phyloP scores from a whole-genome alignment of 1,140 invertebrate genomes.

The Eufriesea mexicana region DNA sequence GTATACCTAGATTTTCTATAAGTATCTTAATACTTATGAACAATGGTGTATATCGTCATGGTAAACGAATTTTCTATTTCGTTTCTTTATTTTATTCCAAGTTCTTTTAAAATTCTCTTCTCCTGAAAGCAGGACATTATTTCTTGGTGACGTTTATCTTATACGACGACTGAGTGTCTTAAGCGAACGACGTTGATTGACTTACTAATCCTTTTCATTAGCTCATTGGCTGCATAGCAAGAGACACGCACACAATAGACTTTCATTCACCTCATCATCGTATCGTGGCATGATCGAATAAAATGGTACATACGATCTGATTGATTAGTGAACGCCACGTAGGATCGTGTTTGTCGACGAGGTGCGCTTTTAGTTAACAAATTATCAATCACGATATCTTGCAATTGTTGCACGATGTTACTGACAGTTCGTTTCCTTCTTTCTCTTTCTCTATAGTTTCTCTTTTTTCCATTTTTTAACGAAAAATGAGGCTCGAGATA shows the following conservation, averaged over 20 bases:
- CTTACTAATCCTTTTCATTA: slow-evolving; percentile 6
- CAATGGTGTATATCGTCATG: background rate
- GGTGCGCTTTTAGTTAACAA: background rate
- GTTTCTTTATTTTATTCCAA: background rate
- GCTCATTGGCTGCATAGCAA: slow-evolving; percentile 38
- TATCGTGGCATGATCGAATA: slow-evolving; percentile 34
- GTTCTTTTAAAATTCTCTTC: background rate
- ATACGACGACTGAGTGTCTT: slow-evolving; percentile 14
- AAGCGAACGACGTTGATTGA: slow-evolving; percentile 11
- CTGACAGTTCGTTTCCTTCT: background rate
- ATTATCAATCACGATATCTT: background rate
- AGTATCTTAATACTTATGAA: background rate
- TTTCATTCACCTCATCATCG: slow-evolving; percentile 26
- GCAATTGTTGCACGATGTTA: background rate
- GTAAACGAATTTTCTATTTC: background rate
- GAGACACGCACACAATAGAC: slow-evolving; percentile 3
- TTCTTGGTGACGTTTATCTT: slow-evolving; percentile 1
- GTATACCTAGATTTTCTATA: background rate
- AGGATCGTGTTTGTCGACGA: background rate
- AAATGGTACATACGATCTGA: background rate
- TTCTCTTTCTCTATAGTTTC: background rate
- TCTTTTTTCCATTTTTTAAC: background rate
- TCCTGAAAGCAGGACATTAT: slow-evolving; percentile 41
- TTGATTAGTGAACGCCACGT: slow-evolving; percentile 26
- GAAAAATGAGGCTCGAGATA: background rate